A percentile compares a stretch with the other conserved stretches of the same genome.
These are phyloP conservation scores for Sebastes hopkinsi DNA, from an alignment of 2,797 vertebrate genomes.

Conservation along the genomic window DNA sequence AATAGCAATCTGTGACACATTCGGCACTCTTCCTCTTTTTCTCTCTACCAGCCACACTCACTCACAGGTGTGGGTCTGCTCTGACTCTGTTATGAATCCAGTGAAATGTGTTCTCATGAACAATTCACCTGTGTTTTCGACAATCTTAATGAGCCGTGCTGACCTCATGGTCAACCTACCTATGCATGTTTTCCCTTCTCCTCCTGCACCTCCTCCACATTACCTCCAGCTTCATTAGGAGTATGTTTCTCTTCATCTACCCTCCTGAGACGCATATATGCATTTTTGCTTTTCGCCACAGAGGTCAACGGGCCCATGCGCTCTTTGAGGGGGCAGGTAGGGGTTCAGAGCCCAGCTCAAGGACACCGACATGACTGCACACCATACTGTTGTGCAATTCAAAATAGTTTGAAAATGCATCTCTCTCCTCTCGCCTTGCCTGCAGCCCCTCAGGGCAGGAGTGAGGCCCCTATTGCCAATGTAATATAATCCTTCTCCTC, in stretches of 20 bases:
- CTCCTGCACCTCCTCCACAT: not conserved
- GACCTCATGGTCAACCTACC: slow-evolving; percentile 22
- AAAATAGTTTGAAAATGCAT: slow-evolving; percentile 11
- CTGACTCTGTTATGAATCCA: not conserved
- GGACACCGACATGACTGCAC: not conserved
- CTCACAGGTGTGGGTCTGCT: not conserved
- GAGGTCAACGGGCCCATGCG: not conserved
- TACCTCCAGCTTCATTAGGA: slow-evolving; percentile 9
- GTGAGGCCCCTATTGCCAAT: slow-evolving; percentile 3
- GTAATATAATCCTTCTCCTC: slow-evolving; percentile 35
- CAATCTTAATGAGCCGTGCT: slow-evolving; percentile 20
- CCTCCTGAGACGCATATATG: not conserved
- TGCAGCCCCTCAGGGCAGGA: not conserved
- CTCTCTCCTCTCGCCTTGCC: slow-evolving; percentile 12
- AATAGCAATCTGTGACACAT: slow-evolving; percentile 34
- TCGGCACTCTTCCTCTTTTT: not conserved
- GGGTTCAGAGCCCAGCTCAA: slow-evolving; percentile 31
- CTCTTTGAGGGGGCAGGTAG: not conserved
- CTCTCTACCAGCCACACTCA: not conserved
- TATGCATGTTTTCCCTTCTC: not conserved
- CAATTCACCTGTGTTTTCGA: not conserved
- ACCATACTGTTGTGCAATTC: not conserved
- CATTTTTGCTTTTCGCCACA: not conserved
- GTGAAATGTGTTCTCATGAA: not conserved
- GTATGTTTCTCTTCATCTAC: not conserved